Evolutionary conservation across 2,113 vertebrate species (phyloP).

Genomic region (Sphaerodactylus townsendi): DNA sequence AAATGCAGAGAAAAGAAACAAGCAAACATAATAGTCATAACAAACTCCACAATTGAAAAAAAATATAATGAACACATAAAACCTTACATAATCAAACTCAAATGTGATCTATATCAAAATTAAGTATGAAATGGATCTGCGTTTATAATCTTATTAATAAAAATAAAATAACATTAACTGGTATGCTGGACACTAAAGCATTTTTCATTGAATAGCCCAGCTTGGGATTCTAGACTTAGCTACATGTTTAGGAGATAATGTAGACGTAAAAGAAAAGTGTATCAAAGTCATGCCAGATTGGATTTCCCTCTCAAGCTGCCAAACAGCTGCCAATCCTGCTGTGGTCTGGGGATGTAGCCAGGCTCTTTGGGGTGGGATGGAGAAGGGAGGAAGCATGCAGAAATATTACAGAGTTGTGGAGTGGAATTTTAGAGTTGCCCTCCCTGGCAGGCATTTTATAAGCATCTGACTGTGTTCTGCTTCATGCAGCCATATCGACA

Average conservation of each 20-base stretch:
- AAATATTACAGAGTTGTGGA: slow-evolving; percentile 15
- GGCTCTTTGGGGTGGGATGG: background rate
- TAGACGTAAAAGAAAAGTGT: slow-evolving; percentile 69
- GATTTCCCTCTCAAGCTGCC: slow-evolving; percentile 71
- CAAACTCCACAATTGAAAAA: too few species aligned
- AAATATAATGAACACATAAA: too few species aligned
- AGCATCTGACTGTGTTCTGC: slow-evolving; percentile 55
- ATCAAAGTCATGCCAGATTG: slow-evolving; percentile 75
- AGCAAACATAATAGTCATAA: too few species aligned
- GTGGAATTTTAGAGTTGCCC: slow-evolving; percentile 42
- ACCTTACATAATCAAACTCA: too few species aligned
- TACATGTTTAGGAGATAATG: slow-evolving; percentile 65
- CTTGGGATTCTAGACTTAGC: slow-evolving; percentile 66
- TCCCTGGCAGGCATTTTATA: slow-evolving; percentile 52
- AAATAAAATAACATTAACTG: too few species aligned
- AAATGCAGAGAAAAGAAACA: too few species aligned
- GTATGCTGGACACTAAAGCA: slow-evolving; percentile 61
- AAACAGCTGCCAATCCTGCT: slow-evolving; percentile 70
- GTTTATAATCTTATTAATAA: too few species aligned
- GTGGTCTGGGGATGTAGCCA: slow-evolving; percentile 66
- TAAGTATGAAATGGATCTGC: too few species aligned
- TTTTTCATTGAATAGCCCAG: slow-evolving; percentile 70
- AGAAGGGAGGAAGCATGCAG: background rate
- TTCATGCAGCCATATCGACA: slow-evolving; percentile 30
- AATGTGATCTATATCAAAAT: too few species aligned